Evolutionary conservation across 2,797 vertebrate genomes (phyloP), one percentile per base, ranked within the genome.

Genomic region (Uromys caudimaculatus): DNA sequence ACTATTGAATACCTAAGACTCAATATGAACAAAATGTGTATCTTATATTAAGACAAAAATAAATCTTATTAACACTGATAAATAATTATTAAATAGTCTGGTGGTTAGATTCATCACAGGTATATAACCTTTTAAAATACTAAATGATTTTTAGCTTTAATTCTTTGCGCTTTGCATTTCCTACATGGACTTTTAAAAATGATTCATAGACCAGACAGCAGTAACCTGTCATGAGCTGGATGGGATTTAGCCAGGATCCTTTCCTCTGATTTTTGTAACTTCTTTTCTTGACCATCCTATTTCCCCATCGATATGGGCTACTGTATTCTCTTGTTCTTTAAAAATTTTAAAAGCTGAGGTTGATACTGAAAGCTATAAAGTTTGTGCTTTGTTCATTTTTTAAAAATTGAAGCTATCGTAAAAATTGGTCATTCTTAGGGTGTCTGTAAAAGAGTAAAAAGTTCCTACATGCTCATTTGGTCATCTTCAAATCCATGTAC

Each of bases 261-360:
- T n/a, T 73, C 50, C 35, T 96, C 32, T 69, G 44, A 29, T 1
- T 14, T 64, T 50, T 78, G 5, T 54, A 32, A 2, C 19, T 69
- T 60, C 90, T 69, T 69, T 60, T 90, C 47, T 52, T 54, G 38
- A 14, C 58, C 32, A 64, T 58, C 17, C 4, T 73, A 52, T 21
- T 58, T 83, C 16, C 14, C 16, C 84, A 24, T 69, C 67, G 44
- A 41, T 29, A 35, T 32, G 84, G 73, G 6, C 3, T n/a, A 54
- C 21, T 91, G 0, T 27, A 24, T 75, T 9, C 54, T 69, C 95
- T 87, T 12, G 47, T 93, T 96, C 38, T 90, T 50, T 52, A 2
- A 17, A 90, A 52, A 29, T 62, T 73, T 88, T 58, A 71, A 96
- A 95, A 16, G 21, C 47, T 93, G 47, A 93, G 52, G 14, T 54